Evolutionary conservation across 2,888 invertebrate species (phyloP).

Genomic region (Andrena fulva): DNA sequence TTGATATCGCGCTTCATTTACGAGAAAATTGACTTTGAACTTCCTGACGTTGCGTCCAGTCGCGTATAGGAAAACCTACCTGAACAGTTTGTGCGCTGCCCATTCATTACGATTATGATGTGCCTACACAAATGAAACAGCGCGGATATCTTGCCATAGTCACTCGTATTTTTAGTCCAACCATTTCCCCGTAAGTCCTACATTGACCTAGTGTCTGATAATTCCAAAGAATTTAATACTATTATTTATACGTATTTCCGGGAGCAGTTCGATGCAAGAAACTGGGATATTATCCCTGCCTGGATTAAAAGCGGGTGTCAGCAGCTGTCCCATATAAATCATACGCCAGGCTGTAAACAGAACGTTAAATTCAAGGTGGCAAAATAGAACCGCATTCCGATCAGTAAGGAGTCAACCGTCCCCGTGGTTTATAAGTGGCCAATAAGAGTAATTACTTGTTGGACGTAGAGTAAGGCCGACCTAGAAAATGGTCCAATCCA

Average conservation of each 20-base stretch:
- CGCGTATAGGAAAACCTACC: no score
- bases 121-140: neutral
- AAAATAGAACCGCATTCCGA: conserved; percentile 66
- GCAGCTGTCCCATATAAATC: conserved; percentile 73
- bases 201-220: neutral
- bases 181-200: neutral
- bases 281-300: conserved; percentile 23
- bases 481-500: conserved; percentile 59
- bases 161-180: neutral
- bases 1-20: no score
- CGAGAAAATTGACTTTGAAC: no score
- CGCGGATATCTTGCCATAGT: neutral
- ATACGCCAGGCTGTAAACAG: conserved; percentile 60
- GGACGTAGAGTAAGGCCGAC: conserved; percentile 54
- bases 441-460: conserved; percentile 73
- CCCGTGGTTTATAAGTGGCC: conserved; percentile 54
- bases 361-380: conserved; percentile 43
- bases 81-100: no score
- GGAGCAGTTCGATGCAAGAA: conserved; percentile 16
- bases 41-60: no score
- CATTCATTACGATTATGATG: neutral
- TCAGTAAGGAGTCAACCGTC: conserved; percentile 47
- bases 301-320: conserved; percentile 50
- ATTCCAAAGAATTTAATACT: conserved; percentile 4
- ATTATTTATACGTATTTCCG: neutral